Evolutionary conservation across 2,888 invertebrate species (phyloP), one percentile per base, ranked within the genome.

Genomic region (Nemurella pictetii): DNA sequence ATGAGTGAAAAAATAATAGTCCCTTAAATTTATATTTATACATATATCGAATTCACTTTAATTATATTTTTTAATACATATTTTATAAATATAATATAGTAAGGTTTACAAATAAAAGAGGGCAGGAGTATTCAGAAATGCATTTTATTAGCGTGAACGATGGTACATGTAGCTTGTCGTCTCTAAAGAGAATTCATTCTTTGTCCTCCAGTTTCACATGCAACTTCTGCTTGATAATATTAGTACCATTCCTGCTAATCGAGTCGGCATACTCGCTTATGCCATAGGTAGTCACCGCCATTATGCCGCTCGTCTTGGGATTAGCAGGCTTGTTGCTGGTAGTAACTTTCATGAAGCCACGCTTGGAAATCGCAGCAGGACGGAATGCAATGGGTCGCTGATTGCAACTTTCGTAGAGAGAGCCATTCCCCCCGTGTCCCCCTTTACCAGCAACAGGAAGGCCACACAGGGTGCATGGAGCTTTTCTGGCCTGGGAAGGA

Each of bases 231-330:
- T 27, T 28, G 26, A 72, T 82, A 12, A 82, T 82, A 2, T 26
- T 72, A 3, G 28, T 29, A 15, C 82, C 82, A 25, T 55, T 25
- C 82, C 55, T 82, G 27, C 55, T 36, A 29, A 82, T 29, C 0
- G 27, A 55, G 82, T 82, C 82, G 27, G 29, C 29, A 55, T 82
- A 82, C 82, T 82, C 82, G 72, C 82, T 82, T 2, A 29, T 82
- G 28, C 26, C 82, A 28, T 55, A 27, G 26, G 12, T 27, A 55
- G 25, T 55, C 27, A 82, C 82, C 29, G 26, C 72, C 55, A 55
- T 55, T 5, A 55, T 3, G 2, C 12, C 20, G 55, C 72, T 55
- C 72, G 15, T 82, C 55, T 27, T 29, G 55, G 55, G 55, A n/a
- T 55, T 28, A 4, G 20, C 72, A 26, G 55, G 55, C 30, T 30